Percentiles rank a stretch among this genome's conserved stretches.
These are phyloP conservation scores for Plebejus melissa DNA, from an alignment of 2,888 invertebrate species.

Conservation along the genomic window DNA sequence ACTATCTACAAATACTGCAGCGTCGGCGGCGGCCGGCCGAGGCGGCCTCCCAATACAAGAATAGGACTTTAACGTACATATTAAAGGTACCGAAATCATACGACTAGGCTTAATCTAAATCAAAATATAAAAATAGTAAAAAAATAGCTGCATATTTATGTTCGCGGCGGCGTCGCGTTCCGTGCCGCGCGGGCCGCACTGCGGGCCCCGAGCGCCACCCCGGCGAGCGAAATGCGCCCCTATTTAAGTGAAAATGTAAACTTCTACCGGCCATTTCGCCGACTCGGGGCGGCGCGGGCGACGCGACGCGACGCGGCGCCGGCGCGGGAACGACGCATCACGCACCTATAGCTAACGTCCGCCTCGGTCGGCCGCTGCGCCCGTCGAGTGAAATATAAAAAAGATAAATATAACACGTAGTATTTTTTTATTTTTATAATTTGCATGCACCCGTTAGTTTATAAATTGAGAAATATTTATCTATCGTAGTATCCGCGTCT, in stretches of 20 bases:
- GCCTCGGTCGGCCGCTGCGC: conserved; percentile 71
- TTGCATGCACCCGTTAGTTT: conserved; percentile 77
- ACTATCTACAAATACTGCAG: conserved; percentile 79
- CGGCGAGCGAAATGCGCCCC: not conserved
- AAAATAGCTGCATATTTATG: conserved; percentile 74
- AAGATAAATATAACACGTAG: conserved; percentile 78
- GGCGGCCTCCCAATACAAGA: conserved; percentile 60
- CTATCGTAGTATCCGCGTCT: conserved; percentile 73
- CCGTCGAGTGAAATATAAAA: conserved; percentile 77
- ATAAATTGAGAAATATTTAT: conserved; percentile 74
- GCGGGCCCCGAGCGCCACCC: too few species aligned
- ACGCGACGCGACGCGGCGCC: not conserved
- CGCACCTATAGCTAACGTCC: conserved; percentile 39
- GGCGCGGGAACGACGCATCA: conserved; percentile 33
- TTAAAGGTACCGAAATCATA: conserved; percentile 71
- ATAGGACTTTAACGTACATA: conserved; percentile 69
- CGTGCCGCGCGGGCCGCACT: conserved; percentile 37
- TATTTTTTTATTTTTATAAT: conserved; percentile 66
- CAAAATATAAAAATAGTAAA: conserved; percentile 79
- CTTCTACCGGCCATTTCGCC: conserved; percentile 12
- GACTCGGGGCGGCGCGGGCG: not conserved
- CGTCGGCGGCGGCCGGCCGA: conserved; percentile 74
- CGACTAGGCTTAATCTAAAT: conserved; percentile 77
- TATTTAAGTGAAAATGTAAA: conserved; percentile 25
- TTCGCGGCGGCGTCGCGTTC: conserved; percentile 69